Evolutionary conservation across 2,113 vertebrate genomes (phyloP).

Genomic region (Xerus inauris): DNA sequence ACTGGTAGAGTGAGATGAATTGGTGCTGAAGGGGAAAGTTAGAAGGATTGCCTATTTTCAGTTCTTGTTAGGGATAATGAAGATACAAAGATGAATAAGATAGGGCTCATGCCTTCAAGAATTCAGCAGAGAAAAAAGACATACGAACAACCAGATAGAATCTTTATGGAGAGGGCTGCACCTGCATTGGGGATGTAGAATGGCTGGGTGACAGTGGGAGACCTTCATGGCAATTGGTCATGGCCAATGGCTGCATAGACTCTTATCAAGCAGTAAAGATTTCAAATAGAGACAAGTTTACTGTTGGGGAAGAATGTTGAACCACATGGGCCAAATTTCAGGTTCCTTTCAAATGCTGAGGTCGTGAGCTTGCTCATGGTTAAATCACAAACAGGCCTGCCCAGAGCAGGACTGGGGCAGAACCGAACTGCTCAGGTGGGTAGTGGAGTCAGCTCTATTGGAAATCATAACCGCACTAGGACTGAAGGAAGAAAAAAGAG

Average conservation of each 20-base stretch:
- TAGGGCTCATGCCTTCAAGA: not conserved
- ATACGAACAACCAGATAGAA: not conserved
- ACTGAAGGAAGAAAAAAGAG: not conserved
- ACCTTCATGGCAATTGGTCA: not conserved
- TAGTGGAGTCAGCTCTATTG: not conserved
- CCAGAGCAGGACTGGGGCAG: not conserved
- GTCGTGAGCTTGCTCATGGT: not conserved
- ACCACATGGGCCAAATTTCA: not conserved
- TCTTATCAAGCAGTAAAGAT: not conserved
- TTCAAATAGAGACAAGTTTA: not conserved
- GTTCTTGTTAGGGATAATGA: slow-evolving; percentile 19
- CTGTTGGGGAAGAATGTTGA: not conserved
- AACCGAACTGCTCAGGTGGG: not conserved
- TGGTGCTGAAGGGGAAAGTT: slow-evolving; percentile 38
- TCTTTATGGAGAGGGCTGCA: not conserved
- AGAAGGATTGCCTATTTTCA: slow-evolving; percentile 31
- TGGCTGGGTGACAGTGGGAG: not conserved
- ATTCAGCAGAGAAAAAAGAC: not conserved
- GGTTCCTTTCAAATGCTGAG: not conserved
- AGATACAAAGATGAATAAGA: slow-evolving; percentile 23
- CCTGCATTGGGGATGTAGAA: not conserved
- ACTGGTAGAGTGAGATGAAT: slow-evolving; percentile 52
- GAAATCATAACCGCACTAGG: slow-evolving; percentile 5
- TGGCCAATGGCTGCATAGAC: not conserved
- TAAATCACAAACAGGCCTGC: not conserved